Evolutionary conservation across 1,140 invertebrate genomes (phyloP), one percentile per base, ranked within the genome.

Genomic region (Alviniconcha marisindica): DNA sequence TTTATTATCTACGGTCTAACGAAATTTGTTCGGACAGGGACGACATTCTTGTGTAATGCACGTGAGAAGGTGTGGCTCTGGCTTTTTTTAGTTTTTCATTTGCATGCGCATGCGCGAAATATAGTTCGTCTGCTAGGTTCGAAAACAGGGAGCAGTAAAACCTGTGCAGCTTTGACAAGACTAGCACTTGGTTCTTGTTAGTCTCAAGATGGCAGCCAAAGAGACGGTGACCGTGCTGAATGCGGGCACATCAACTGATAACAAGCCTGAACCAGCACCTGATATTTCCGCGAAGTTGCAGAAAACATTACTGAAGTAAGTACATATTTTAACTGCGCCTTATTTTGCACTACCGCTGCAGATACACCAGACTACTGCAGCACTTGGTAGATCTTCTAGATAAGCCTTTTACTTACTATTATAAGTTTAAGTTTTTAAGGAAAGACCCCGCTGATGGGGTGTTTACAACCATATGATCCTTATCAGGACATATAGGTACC

Each of bases 271-370:
- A 73, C 60, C 76, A 36, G 83, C 83, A 18, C 48, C 48, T 51
- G 83, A 84, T 28, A 56, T 84, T 4, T 42, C 83, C 42, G 78
- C 66, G 38, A 84, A 79, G 56, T 54, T 84, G 24, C 83, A 80
- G 66, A 84, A 80, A 36, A 38, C 28, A 12, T 73, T 84, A 77
- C 77, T 84, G 18, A 84, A 78, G 83, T 84, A 38, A 73, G 83
- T 83, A 44, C 33, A 21, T 71, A n/a, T 66, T 33, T 31, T 73
- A 10, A 31, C n/a, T 56, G 77, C 1, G 21, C 24, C 36, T 10
- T 63, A 31, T 79, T 56, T 15, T 33, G n/a, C 5, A 12, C 21
- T 4, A 12, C 21, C 7, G 7, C 36, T 31, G 36, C 21, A n/a
- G 2, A 44, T 51, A 15, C 31, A 15, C 24, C 33, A 14, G 7